phyloP scores from a whole-genome alignment of 2,888 invertebrate genomes.

The Drosophila subquinaria region DNA sequence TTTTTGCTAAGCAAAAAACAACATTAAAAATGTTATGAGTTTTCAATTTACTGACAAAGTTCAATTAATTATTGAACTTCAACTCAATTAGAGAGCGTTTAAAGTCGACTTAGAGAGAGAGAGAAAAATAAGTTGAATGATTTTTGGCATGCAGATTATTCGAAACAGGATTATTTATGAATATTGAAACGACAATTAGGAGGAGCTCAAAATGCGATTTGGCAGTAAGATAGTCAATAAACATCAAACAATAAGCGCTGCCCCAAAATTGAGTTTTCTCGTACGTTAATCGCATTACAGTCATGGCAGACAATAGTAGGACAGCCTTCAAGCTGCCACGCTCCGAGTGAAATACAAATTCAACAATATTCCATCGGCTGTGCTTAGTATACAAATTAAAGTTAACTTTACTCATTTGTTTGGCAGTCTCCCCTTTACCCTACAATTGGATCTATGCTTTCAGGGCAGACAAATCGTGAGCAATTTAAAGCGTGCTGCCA shows the following conservation, averaged over 20 bases:
- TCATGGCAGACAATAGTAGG: conserved; percentile 18
- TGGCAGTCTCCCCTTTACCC: conserved; percentile 9
- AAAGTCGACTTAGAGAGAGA: neutral
- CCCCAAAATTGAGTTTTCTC: conserved; percentile 8
- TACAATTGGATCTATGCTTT: conserved; percentile 41
- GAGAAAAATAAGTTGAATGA: neutral
- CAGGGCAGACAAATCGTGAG: conserved; percentile 54
- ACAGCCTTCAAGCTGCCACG: neutral
- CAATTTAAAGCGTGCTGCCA: conserved; percentile 64
- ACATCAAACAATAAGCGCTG: conserved; percentile 5
- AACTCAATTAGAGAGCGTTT: conserved; percentile 7
- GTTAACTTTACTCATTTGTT: conserved; percentile 61
- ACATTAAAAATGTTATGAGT: neutral
- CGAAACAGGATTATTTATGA: conserved; percentile 1
- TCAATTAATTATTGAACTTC: neutral
- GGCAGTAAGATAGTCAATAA: conserved; percentile 43
- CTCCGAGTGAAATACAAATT: conserved; percentile 13
- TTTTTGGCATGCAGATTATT: neutral
- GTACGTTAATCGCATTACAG: conserved; percentile 41
- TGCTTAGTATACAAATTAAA: conserved; percentile 47
- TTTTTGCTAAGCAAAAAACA: neutral
- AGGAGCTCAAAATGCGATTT: conserved; percentile 14
- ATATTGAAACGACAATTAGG: conserved; percentile 22
- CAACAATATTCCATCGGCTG: conserved; percentile 19
- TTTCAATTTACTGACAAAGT: neutral